phyloP scores from a whole-genome alignment of 2,113 vertebrate species.

The Varanus salvator region DNA sequence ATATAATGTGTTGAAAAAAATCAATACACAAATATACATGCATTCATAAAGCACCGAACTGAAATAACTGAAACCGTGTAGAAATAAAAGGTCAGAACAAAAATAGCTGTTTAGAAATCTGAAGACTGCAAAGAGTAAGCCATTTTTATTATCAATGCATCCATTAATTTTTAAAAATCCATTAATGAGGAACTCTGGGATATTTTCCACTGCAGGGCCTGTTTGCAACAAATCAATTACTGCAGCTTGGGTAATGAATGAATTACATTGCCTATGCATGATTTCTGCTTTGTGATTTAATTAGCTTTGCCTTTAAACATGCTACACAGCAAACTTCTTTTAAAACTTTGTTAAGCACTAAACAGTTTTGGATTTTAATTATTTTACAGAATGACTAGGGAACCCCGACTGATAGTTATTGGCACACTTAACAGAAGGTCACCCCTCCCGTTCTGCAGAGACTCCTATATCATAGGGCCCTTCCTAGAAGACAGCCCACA shows the following conservation, averaged over 20 bases:
- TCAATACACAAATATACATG: too few relatives aligned
- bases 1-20: background rate
- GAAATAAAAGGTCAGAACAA: background rate
- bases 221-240: constrained; percentile 28
- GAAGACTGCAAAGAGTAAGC: background rate
- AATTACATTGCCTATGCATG: constrained; percentile 34
- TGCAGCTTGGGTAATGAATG: constrained; percentile 15
- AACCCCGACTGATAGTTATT: background rate
- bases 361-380: constrained; percentile 13
- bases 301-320: constrained; percentile 17
- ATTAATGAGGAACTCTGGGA: constrained; percentile 19
- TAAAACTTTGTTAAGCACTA: constrained; percentile 11
- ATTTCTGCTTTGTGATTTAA: constrained; percentile 14
- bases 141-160: constrained; percentile 11
- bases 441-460: background rate
- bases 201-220: constrained; percentile 28
- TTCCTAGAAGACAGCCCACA: background rate
- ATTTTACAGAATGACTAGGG: background rate
- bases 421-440: background rate
- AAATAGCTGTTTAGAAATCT: background rate
- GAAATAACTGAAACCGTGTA: background rate
- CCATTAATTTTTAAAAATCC: constrained; percentile 1
- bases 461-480: background rate
- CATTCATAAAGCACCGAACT: background rate
- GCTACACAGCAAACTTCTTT: background rate